Base-by-base conservation (phyloP, 1,140 invertebrate genomes). In the Charaxes varanes region DNA sequence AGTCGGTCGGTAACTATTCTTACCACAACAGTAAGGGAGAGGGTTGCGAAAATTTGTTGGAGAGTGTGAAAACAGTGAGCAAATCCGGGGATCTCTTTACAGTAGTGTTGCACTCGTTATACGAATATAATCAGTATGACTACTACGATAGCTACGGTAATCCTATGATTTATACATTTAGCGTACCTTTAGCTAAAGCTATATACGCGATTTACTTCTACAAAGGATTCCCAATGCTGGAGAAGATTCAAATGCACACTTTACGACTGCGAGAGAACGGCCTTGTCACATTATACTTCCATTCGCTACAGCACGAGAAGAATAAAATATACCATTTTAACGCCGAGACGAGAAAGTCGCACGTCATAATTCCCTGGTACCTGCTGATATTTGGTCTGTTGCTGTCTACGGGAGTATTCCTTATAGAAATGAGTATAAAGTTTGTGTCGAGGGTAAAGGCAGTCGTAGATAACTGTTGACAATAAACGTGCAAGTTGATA, bases 151-250 rank as follows among this genome's bases (percentile, higher is more conserved):
- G 53, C 8, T 46, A 24, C 2, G 64, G 65, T 0, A 27, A 49
- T 4, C 8, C 40, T 5, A 37, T 11, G 6, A 19, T 78, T 2
- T 60, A 67, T 21, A 11, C 32, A 0, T 62, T 78, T 13, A 30
- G 41, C 0, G 28, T 34, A 6, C 56, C 67, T 0, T 28, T 62
- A 0, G 47, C 44, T 6, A 64, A 62, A 31, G 32, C 67, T 1
- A 51, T 69, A 1, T 69, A 66, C 12, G 46, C 53, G 0, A 59
- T 62, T 8, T 78, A 66, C 14, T 19, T 67, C 1, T 57, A 72
- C 14, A 74, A 74, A 38, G 73, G 70, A 3, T 78, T 78, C 35
- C 73, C 73, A 1, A 17, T 66, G 15, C 3, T 30, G 0, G 11
- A 46, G 0, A 46, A 34, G 6, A 23, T 78, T 4, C 31, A 60